These are phyloP conservation scores for Molossus molossus DNA, from an alignment of 2,797 vertebrate species.

Conservation along the genomic window DNA sequence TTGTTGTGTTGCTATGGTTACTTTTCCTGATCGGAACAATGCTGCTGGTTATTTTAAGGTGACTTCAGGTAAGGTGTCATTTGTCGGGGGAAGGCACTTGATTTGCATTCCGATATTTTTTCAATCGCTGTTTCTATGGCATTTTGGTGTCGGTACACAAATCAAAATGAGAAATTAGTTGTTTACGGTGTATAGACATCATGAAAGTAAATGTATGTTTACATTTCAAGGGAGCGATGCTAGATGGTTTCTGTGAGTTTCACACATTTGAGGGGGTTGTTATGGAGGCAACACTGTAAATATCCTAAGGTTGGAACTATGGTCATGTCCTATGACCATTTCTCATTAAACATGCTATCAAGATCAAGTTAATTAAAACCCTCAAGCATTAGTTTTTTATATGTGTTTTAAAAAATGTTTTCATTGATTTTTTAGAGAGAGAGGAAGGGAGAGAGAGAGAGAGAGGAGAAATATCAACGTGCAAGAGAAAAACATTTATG, in stretches of 20 bases:
- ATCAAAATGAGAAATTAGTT: not conserved
- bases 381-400: not conserved
- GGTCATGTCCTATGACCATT: accelerated
- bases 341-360: not conserved
- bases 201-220: not conserved
- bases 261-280: not conserved
- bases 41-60: not conserved
- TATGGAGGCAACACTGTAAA: not conserved
- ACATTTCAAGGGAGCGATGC: not conserved
- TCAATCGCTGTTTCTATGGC: not conserved
- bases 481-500: not conserved
- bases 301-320: not conserved
- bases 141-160: not conserved
- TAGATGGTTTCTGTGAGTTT: not conserved
- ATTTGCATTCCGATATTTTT: not conserved
- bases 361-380: not conserved
- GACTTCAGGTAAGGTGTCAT: constrained; percentile 53
- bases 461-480: not conserved
- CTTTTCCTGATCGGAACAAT: not conserved
- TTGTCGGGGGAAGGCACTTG: not conserved
- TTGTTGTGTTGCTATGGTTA: constrained; percentile 66
- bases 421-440: not conserved
- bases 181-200: not conserved
- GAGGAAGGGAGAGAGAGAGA: not conserved
- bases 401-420: not conserved